Percentiles rank a stretch among this genome's conserved stretches.
These are phyloP conservation scores for Abscondita cerata DNA, from an alignment of 2,888 invertebrate species.

Conservation along the genomic window DNA sequence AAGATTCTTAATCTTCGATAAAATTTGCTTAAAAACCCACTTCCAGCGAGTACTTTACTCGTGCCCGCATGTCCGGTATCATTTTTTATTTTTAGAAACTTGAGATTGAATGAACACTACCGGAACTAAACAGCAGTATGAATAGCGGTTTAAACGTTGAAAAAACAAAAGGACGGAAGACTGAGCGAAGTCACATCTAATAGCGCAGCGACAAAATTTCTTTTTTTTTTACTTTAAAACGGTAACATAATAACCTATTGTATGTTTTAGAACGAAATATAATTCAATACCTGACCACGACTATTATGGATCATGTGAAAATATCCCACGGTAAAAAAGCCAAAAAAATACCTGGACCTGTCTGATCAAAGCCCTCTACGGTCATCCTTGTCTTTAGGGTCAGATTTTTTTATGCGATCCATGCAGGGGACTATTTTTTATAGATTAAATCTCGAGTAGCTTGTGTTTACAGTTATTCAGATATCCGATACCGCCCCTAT, in stretches of 20 bases:
- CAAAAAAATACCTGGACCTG: slow-evolving; percentile 42
- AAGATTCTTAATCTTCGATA: neutral
- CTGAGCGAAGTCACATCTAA: slow-evolving; percentile 26
- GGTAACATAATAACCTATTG: slow-evolving; percentile 37
- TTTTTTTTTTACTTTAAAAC: slow-evolving; percentile 22
- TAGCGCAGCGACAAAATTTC: slow-evolving; percentile 24
- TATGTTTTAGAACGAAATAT: slow-evolving; percentile 28
- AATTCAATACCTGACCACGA: slow-evolving; percentile 42
- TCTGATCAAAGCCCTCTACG: slow-evolving; percentile 39
- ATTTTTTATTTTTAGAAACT: slow-evolving; percentile 28
- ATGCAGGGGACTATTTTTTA: slow-evolving; percentile 34
- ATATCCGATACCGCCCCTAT: slow-evolving; percentile 43
- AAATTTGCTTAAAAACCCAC: slow-evolving; percentile 3
- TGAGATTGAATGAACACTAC: slow-evolving; percentile 27
- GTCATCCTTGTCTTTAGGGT: slow-evolving; percentile 39
- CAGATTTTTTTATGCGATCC: slow-evolving; percentile 37
- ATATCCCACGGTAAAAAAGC: slow-evolving; percentile 41
- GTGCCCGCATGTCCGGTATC: slow-evolving; percentile 33
- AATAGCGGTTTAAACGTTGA: slow-evolving; percentile 30
- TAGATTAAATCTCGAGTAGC: slow-evolving; percentile 42
- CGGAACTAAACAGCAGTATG: slow-evolving; percentile 32
- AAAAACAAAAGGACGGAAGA: slow-evolving; percentile 36
- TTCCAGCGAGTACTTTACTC: slow-evolving; percentile 14
- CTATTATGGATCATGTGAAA: slow-evolving; percentile 36
- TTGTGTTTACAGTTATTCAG: slow-evolving; percentile 45